Evolutionary conservation across 2,113 vertebrate genomes (phyloP).

Genomic region (Xenus cinereus): DNA sequence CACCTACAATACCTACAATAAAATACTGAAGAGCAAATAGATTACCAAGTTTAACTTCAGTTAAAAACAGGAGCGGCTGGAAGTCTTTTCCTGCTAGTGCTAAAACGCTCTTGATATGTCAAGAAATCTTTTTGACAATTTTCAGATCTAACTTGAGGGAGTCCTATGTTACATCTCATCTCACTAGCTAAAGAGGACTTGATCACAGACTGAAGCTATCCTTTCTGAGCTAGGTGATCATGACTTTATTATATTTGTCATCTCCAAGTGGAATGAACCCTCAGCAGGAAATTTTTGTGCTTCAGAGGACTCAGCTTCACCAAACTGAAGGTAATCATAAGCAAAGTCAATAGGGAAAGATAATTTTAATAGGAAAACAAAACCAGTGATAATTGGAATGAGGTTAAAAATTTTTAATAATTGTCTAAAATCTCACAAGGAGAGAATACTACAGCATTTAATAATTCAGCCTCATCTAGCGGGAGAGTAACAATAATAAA

Average conservation of each 20-base stretch:
- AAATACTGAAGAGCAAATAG: neutral
- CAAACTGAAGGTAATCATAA: neutral
- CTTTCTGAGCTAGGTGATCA: neutral
- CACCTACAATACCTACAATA: neutral
- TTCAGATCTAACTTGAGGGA: neutral
- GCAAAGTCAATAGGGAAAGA: neutral
- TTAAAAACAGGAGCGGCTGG: neutral
- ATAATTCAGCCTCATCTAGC: neutral
- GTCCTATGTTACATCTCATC: neutral
- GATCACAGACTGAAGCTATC: neutral
- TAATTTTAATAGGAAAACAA: neutral
- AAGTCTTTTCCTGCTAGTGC: neutral
- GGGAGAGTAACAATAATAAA: neutral
- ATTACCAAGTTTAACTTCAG: neutral
- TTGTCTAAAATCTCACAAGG: neutral
- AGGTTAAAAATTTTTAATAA: neutral
- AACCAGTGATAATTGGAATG: neutral
- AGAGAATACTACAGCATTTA: neutral
- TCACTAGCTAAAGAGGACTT: neutral
- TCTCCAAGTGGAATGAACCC: neutral
- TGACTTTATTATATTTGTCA: neutral
- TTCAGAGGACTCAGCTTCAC: neutral
- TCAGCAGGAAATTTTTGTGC: neutral
- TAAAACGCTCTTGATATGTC: neutral
- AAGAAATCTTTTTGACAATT: neutral